Conservation (phyloP, 2,888 invertebrate genomes). For the Drosophila falleni region DNA sequence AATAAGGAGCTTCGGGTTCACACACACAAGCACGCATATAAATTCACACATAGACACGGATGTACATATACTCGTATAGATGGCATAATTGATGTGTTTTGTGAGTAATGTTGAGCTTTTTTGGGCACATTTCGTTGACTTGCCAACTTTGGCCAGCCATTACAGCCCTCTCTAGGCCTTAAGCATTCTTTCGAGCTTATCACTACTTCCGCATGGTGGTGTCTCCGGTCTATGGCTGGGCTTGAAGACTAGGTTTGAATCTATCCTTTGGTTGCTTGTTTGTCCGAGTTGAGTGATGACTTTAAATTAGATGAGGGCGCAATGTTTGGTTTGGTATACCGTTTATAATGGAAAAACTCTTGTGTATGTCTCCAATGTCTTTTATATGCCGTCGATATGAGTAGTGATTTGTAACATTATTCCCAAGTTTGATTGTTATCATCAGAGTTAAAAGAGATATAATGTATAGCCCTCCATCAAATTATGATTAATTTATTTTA, state of each 20-base stretch:
- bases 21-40: constrained; percentile 12
- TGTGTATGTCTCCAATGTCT: constrained; percentile 48
- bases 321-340: constrained; percentile 40
- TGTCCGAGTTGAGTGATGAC: constrained; percentile 77
- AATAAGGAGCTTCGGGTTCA: constrained; percentile 63
- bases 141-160: constrained; percentile 50
- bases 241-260: constrained; percentile 6
- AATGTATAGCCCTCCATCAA: background rate
- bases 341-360: constrained; percentile 57
- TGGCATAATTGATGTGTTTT: constrained; percentile 78
- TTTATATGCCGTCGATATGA: constrained; percentile 19
- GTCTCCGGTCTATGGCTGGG: constrained; percentile 9
- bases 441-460: background rate
- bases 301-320: constrained; percentile 74
- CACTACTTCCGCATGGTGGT: constrained; percentile 30
- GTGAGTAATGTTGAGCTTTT: constrained; percentile 73
- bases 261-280: constrained; percentile 61
- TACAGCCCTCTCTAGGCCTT: constrained; percentile 7
- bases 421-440: background rate
- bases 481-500: background rate
- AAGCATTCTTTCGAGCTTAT: constrained; percentile 39
- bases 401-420: background rate
- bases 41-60: constrained; percentile 4
- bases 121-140: constrained; percentile 51
- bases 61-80: constrained; percentile 19